Base-by-base conservation (phyloP, 2,797 vertebrate species). In the Enteromius mattozi region DNA sequence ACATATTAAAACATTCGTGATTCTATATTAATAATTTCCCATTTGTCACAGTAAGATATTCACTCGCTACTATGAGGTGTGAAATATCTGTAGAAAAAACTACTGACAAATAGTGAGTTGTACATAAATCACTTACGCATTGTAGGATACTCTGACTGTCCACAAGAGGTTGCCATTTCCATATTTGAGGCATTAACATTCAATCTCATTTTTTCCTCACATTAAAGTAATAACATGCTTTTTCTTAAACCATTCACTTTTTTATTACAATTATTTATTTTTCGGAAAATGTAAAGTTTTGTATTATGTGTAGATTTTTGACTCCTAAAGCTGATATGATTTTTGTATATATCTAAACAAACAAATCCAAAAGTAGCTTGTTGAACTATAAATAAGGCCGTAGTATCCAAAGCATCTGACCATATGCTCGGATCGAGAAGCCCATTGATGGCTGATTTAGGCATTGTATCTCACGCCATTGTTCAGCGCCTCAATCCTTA, bases 141-240 rank as follows among this genome's bases (percentile, higher is more conserved):
- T 72, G 54, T 74, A 89, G 13, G 69, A 87, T 83, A 7, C 82
- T 27, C 12, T 0, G 6, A 0, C 4, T 37, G 0, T 63, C 91
- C 91, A 75, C 84, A 35, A 2, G 27, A 85, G 69, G 90, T 85
- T 0, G 91, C 80, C 42, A 70, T 45, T 84, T 59, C 17, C 27
- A 70, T 19, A 33, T 9, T 21, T 21, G 21, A 66, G 8, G 16
- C 3, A 14, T 65, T 4, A 12, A n/a, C 13, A 17, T 33, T 16
- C 14, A 17, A 33, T 33, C 61, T 17, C 1, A 33, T 3, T 8
- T 63, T 61, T 4, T 0, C 1, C 7, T 61, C 7, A 17, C 21
- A 27, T 16, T 35, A 45, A 78, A 47, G 14, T 33, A 10, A 66
- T 6, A 79, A 6, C 27, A 8, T 10, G 12, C 30, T 14, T 33